Conservation (phyloP, 2,888 invertebrate species). For the Adineta ricciae region DNA sequence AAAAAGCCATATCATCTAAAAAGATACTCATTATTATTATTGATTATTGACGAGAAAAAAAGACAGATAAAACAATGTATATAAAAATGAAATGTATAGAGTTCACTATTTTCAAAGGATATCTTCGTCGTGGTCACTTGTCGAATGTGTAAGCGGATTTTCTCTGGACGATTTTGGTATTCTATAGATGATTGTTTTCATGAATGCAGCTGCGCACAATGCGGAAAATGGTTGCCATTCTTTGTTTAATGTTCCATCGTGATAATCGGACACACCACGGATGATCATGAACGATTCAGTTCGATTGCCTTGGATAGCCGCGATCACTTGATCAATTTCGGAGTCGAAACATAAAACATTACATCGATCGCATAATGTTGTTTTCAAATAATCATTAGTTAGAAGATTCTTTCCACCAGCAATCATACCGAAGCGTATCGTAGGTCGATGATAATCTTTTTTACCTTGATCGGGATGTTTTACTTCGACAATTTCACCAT, state of each 20-base stretch:
- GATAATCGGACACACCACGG: slow-evolving; percentile 78
- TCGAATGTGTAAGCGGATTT: not conserved
- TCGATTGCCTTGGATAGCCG: slow-evolving; percentile 50
- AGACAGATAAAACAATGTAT: not conserved
- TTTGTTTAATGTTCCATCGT: slow-evolving; percentile 50
- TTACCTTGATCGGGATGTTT: slow-evolving; percentile 43
- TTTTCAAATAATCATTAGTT: slow-evolving; percentile 67
- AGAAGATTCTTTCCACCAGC: slow-evolving; percentile 72
- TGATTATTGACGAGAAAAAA: not conserved
- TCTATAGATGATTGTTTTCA: slow-evolving; percentile 69
- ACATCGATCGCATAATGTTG: slow-evolving; percentile 71
- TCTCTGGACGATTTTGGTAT: slow-evolving; percentile 15
- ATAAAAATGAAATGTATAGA: not conserved
- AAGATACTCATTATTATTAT: not conserved
- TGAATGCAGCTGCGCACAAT: slow-evolving; percentile 78
- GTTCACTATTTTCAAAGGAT: not conserved
- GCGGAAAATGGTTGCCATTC: slow-evolving; percentile 95
- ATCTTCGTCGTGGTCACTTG: not conserved
- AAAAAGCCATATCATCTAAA: not conserved
- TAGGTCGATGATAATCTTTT: slow-evolving; percentile 54
- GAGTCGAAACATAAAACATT: slow-evolving; percentile 80
- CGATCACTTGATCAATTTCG: slow-evolving; percentile 80
- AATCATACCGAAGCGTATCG: slow-evolving; percentile 65
- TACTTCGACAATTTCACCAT: slow-evolving; percentile 46
- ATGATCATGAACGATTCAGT: slow-evolving; percentile 68